Percentiles rank a stretch among this genome's conserved stretches.
Evolutionary conservation across 2,113 vertebrate genomes (phyloP).

Genomic region (Motacilla alba): DNA sequence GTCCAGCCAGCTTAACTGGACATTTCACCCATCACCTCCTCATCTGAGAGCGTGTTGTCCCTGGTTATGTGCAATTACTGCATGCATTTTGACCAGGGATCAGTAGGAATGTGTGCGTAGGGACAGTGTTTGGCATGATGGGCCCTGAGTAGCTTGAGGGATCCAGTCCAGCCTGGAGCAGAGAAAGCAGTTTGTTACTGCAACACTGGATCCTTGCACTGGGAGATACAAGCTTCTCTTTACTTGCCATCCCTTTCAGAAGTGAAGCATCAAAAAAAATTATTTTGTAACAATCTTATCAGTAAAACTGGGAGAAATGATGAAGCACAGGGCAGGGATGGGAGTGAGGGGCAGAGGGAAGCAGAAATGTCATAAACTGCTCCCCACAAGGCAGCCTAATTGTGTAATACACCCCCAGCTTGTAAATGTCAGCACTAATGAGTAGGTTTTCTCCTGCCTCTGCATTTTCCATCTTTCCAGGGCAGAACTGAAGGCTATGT

Average conservation of each 20-base stretch:
- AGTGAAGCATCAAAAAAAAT: not conserved
- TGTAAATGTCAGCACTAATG: slow-evolving; percentile 13
- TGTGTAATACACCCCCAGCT: slow-evolving; percentile 7
- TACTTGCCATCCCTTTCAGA: not conserved
- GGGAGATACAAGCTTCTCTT: not conserved
- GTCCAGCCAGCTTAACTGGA: not conserved
- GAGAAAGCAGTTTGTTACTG: not conserved
- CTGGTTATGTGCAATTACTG: not conserved
- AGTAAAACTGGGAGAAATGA: not conserved
- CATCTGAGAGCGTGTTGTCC: not conserved
- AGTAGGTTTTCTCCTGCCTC: not conserved
- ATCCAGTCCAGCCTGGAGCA: not conserved
- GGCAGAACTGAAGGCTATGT: not conserved
- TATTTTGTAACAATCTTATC: not conserved
- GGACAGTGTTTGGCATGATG: fast-evolving
- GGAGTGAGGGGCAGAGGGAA: not conserved
- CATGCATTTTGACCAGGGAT: fast-evolving
- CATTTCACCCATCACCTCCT: not conserved
- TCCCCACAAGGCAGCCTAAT: not conserved
- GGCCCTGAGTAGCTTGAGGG: not conserved
- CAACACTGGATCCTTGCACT: not conserved
- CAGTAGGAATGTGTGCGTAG: not conserved
- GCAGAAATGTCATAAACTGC: not conserved
- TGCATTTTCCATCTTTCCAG: not conserved
- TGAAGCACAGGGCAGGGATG: not conserved